Evolutionary conservation across 2,797 vertebrate species (phyloP), one percentile per base, ranked within the genome.

Genomic region (Erethizon dorsatum): DNA sequence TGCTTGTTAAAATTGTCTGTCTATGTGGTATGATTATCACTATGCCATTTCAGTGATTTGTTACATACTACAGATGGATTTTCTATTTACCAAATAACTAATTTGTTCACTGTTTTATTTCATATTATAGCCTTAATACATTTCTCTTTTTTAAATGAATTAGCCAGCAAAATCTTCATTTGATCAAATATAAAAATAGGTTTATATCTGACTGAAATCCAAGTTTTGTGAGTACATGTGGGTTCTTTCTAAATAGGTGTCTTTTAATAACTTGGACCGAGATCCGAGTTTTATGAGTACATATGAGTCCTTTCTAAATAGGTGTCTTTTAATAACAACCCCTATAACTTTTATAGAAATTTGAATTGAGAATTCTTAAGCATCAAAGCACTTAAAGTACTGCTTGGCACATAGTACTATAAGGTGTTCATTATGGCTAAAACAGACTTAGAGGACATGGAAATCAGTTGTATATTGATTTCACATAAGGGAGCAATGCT

Each of bases 41-140:
- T 87, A 82, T 92, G 56, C 31, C 45, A 61, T 88, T 96, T 95
- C n/a, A 52, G 0, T 57, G 73, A 28, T 79, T 88, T 86, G 56
- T 86, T 87, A 91, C 57, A 91, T 86, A 65, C 87, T 80, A 91
- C 47, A 91, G 59, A 57, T 77, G 65, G 37, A 0, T 37, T 61
- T 87, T 91, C 86, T 45, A 79, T 88, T 82, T 82, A n/a, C 71
- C 73, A 85, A 85, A 33, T 89, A 59, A 85, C 63, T 71, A 67
- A 1, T 73, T 94, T 84, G 47, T 67, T 86, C 47, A 89, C 10
- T 69, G 24, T 69, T 83, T 67, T 80, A 52, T 54, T 8, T 83
- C 47, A 15, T 75, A 15, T 33, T 82, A 45, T 20, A 77, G 91
- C 7, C 52, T 90, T 75, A 63, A 84, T 85, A 77, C 6, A 47